Conservation (phyloP, 2,113 vertebrate species). For the Engystomops pustulosus region DNA sequence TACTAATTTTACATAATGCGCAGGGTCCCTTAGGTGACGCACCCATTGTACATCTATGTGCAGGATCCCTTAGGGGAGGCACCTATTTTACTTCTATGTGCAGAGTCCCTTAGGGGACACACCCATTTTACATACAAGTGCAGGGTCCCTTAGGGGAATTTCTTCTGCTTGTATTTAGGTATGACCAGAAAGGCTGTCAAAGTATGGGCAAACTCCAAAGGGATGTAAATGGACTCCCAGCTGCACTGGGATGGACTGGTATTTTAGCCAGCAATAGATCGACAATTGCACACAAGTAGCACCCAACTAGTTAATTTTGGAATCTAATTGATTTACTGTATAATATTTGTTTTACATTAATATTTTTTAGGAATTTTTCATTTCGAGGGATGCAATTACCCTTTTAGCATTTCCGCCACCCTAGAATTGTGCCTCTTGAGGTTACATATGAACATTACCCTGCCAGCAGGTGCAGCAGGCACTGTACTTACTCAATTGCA, state of each 20-base stretch:
- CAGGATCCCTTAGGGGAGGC: no score
- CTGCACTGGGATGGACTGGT: neutral
- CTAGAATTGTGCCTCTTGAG: conserved; percentile 60
- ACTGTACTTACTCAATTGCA: conserved; percentile 13
- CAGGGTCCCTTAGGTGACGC: no score
- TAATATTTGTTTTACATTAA: no score
- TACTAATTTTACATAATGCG: no score
- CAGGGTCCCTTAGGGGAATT: no score
- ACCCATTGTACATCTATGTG: no score
- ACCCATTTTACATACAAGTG: no score
- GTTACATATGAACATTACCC: conserved; percentile 54
- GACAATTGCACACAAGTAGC: neutral
- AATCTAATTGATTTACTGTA: neutral
- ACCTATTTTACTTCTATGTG: no score
- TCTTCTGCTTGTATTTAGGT: neutral
- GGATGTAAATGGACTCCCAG: neutral
- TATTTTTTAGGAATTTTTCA: neutral
- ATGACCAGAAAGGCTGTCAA: neutral
- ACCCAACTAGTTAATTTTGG: neutral
- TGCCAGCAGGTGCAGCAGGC: conserved; percentile 61
- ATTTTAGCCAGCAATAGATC: no score
- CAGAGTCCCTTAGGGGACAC: no score
- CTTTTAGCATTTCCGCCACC: neutral
- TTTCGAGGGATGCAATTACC: neutral
- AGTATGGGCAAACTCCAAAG: neutral